Evolutionary conservation across 2,888 invertebrate species (phyloP), one percentile per base, ranked within the genome.

Genomic region (Leptinotarsa peninsularis): DNA sequence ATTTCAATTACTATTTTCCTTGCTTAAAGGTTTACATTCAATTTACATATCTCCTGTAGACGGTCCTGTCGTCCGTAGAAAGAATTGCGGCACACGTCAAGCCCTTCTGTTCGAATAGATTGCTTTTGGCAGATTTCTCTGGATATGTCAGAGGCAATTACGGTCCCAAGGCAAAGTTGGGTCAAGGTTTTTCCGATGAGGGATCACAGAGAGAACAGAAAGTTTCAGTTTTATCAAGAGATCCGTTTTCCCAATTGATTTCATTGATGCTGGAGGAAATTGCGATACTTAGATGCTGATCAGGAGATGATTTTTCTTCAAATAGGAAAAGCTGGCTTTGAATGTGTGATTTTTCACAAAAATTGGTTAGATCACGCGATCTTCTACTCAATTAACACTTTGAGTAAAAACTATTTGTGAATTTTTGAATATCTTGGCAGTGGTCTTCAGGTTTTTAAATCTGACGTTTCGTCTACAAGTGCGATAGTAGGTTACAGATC

Each of bases 171-270:
- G 21, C 21, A 23, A 23, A 23, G 58, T 23, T 18, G 58, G 58
- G 21, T 58, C 23, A 23, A 58, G 23, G 14, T 58, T 58, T 58
- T 58, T 58, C 4, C 58, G 18, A 13, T 21, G 7, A 23, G 21
- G 23, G n/a, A 56, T 56, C 56, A 18, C 56, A 18, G 52, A 3
- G 18, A n/a, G 56, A 33, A 10, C 33, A 7, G 10, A 33, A 33
- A 54, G 18, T 18, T 58, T 21, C 7, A 23, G 58, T 23, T 23
- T 15, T 58, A 23, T 58, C 58, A 21, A 1, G 58, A 21, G 18
- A 21, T 58, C 23, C 14, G 58, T 58, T 58, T 58, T 23, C 58
- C 58, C 21, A 23, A 58, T 58, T 58, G 23, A 13, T 58, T 58
- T 58, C 14, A 23, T 10, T 21, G 58, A 58, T 58, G 4, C 13